Percentiles rank a stretch among this genome's conserved stretches.
phyloP scores from a whole-genome alignment of 2,113 vertebrate genomes.

The Pelecanus crispus region DNA sequence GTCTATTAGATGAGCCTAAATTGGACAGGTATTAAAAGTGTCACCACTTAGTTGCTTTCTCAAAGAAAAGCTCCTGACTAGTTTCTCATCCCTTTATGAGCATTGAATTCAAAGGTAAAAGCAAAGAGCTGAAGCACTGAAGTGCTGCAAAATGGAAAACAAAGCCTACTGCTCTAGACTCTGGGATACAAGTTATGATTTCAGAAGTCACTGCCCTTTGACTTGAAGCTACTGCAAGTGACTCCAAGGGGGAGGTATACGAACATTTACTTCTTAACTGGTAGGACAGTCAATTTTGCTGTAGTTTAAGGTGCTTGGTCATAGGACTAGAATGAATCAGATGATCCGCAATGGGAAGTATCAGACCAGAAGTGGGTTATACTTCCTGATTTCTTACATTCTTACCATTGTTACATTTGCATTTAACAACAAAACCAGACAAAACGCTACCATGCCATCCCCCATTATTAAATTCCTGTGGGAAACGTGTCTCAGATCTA shows the following conservation, averaged over 20 bases:
- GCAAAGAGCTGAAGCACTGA: neutral
- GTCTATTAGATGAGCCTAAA: neutral
- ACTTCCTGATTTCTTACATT: constrained; percentile 38
- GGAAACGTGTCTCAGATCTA: neutral
- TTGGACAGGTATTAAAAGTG: neutral
- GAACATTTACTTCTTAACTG: neutral
- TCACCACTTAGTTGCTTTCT: neutral
- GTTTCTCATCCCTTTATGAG: neutral
- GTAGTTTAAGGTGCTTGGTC: neutral
- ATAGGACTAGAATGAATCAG: neutral
- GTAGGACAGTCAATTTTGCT: neutral
- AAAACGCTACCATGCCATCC: neutral
- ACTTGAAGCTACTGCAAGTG: neutral
- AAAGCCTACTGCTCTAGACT: neutral
- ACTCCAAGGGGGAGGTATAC: neutral
- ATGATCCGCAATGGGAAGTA: neutral
- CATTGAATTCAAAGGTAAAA: neutral
- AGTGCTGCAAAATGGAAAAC: neutral
- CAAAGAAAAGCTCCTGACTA: neutral
- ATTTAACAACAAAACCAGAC: neutral
- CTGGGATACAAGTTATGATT: neutral
- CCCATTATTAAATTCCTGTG: constrained; percentile 54
- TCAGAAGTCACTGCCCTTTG: neutral
- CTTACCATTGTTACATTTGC: constrained; percentile 30
- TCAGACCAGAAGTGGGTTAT: neutral